These are phyloP conservation scores for Helicoverpa armigera DNA, from an alignment of 1,140 invertebrate genomes.

Conservation along the genomic window DNA sequence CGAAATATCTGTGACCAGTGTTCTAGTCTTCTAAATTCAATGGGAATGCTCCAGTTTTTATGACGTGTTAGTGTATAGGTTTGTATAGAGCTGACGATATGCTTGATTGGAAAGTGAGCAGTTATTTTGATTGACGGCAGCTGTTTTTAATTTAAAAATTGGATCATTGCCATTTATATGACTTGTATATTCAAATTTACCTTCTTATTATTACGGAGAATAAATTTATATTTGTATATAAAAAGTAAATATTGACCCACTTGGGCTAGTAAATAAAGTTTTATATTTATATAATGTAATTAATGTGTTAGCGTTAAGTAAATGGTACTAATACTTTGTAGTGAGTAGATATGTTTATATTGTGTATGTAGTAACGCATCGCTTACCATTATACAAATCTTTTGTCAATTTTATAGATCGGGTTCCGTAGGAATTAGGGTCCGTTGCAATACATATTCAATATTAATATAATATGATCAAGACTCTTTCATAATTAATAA, in stretches of 20 bases:
- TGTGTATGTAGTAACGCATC: constrained; percentile 47
- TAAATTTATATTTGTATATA: constrained; percentile 62
- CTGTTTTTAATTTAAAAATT: constrained; percentile 50
- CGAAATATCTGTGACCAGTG: constrained; percentile 75
- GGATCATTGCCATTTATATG: constrained; percentile 51
- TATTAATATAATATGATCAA: constrained; percentile 24
- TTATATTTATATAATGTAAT: constrained; percentile 59
- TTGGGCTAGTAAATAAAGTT: constrained; percentile 57
- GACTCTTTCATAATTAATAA: constrained; percentile 19
- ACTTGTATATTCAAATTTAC: constrained; percentile 60
- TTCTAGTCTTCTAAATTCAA: constrained; percentile 74
- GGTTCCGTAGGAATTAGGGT: constrained; percentile 44
- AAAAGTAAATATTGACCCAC: constrained; percentile 52
- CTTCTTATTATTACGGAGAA: constrained; percentile 54
- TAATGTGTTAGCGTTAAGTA: constrained; percentile 56
- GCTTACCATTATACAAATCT: constrained; percentile 42
- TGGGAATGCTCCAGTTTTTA: constrained; percentile 57
- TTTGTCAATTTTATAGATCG: constrained; percentile 47
- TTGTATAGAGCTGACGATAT: constrained; percentile 30
- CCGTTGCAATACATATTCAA: constrained; percentile 40
- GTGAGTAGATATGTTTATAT: constrained; percentile 52
- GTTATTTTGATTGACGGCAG: constrained; percentile 42
- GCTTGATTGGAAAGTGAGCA: constrained; percentile 24
- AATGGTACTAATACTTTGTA: constrained; percentile 64
- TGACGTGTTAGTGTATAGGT: constrained; percentile 41